Evolutionary conservation across 2,113 vertebrate genomes (phyloP).

Genomic region (Lagopus leucura): DNA sequence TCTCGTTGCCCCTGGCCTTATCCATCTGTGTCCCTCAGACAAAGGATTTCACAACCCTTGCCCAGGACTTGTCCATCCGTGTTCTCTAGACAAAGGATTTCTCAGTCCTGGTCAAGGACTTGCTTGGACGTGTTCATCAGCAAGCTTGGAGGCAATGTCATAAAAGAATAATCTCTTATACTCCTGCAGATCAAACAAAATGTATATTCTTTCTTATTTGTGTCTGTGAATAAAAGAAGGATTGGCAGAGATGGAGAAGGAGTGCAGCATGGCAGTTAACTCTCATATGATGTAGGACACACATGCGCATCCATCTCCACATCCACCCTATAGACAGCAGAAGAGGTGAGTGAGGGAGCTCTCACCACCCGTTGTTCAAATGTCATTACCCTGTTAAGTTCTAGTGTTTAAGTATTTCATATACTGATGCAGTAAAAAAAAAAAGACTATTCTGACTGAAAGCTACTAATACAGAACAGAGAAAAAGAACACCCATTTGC

Average conservation of each 20-base stretch:
- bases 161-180: no score
- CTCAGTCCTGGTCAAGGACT: no score
- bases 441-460: neutral
- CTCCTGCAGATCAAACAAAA: neutral
- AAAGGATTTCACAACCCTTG: no score
- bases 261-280: neutral
- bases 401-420: neutral
- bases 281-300: neutral
- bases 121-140: no score
- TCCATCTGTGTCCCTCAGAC: no score
- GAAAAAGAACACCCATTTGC: neutral
- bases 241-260: neutral
- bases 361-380: neutral
- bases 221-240: neutral
- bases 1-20: no score
- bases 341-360: neutral
- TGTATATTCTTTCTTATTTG: neutral
- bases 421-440: neutral
- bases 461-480: neutral
- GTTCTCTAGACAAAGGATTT: no score
- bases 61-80: no score
- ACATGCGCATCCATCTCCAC: accelerated
- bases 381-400: neutral
- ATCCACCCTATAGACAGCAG: accelerated
- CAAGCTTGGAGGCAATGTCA: no score